Evolutionary conservation across 2,797 vertebrate genomes (phyloP).

Genomic region (Silurus lanzhouensis): DNA sequence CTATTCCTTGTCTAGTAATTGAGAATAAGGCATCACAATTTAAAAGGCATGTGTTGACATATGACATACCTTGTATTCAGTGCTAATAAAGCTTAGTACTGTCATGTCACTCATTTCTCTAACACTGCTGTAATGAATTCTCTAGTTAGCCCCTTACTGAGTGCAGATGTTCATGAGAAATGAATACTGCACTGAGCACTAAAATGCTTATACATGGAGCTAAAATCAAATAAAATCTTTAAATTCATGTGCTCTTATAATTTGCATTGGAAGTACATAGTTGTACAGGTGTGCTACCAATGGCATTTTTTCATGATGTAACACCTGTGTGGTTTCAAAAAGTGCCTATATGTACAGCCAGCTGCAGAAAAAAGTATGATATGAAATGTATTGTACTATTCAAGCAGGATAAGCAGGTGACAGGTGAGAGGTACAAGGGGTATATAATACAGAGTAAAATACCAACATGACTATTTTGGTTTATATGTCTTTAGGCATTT

Average conservation of each 20-base stretch:
- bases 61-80: constrained; percentile 49
- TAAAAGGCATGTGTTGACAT: constrained; percentile 47
- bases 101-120: constrained; percentile 72
- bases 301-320: constrained; percentile 29
- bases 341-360: constrained; percentile 33
- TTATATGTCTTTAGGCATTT: background rate
- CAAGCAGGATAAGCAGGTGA: constrained; percentile 3
- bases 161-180: constrained; percentile 76
- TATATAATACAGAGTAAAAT: background rate
- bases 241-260: constrained; percentile 39
- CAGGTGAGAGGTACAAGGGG: background rate
- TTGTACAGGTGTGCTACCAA: constrained; percentile 65
- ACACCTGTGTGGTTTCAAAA: constrained; percentile 57
- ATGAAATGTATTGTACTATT: background rate
- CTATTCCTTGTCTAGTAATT: constrained; percentile 43
- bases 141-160: constrained; percentile 69
- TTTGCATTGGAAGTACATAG: constrained; percentile 3
- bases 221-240: constrained; percentile 44
- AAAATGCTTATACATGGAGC: constrained; percentile 63
- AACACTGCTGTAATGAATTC: constrained; percentile 76
- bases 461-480: background rate
- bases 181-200: constrained; percentile 65
- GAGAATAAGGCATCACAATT: constrained; percentile 25
- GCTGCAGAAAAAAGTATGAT: constrained; percentile 14
- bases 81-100: constrained; percentile 72